Base-by-base conservation (phyloP, 2,797 vertebrate genomes). In the Sebastes diploproa region DNA sequence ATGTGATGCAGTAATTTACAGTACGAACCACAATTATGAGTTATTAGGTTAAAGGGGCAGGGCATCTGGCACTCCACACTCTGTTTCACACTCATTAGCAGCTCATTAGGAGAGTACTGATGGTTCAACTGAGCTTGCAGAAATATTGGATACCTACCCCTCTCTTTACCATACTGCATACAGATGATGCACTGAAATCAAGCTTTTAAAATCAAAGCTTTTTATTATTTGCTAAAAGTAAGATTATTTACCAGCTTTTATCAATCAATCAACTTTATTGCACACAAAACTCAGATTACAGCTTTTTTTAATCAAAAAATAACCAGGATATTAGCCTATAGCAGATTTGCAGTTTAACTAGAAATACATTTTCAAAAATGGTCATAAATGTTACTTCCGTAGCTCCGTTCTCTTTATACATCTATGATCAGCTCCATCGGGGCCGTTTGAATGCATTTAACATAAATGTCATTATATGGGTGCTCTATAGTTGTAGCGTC, bases 61-160 rank as follows among this genome's bases (percentile, higher is more conserved):
- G 83, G 83, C 86, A 86, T 75, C 84, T 82, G 88, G 90, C 87
- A 85, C 87, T 87, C 83, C 81, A 88, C 88, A 88, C 86, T 92
- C 81, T 60, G 88, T 87, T 88, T 81, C 84, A 88, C 82, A 70
- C 81, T 92, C 88, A 94, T 94, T 92, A 93, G 87, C 86, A 87
- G 83, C 89, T 93, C 91, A 94, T 94, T 92, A 95, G 81, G 67
- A 81, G 52, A 75, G 82, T 36, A 66, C 69, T 74, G 78, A 77
- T 79, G 76, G 85, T 90, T 90, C 62, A 81, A 83, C 85, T 70
- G 69, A 91, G 89, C 80, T 83, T 78, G 71, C 82, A 85, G 88
- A 91, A 91, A 88, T 78, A 89, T 88, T 82, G 13, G 14, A 20
- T 34, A 81, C 86, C 83, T 84, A 69, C 72, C 20, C 38, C 22